Evolutionary conservation across 1,140 invertebrate species (phyloP), one percentile per base, ranked within the genome.

Genomic region (Eriocheir sinensis): DNA sequence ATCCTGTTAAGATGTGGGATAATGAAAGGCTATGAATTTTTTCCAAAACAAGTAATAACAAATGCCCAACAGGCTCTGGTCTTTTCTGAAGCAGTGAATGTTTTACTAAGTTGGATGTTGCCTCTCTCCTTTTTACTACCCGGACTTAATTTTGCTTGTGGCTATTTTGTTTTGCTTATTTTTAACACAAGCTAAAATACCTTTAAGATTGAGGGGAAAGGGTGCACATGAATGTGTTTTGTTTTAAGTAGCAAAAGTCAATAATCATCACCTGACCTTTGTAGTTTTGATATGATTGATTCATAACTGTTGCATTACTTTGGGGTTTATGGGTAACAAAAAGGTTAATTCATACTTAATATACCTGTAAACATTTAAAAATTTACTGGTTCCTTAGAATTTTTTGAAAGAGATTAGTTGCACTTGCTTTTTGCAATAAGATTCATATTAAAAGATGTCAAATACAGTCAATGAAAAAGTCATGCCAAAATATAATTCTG

Each of bases 121-220:
- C 41, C 89, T 91, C 72, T 93, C 48, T 93, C 89, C 72, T 93
- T 53, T 90, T 88, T 90, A 30, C 41, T 86, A 44, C 80, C 88
- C 96, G 96, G 96, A 97, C 96, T 97, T 96, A 95, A 96, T 96
- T 85, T 86, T 91, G 83, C 95, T 96, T 96, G 96, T 96, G 96
- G 96, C 95, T 95, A 94, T 95, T 96, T 95, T 79, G 96, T 96
- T 93, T 96, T 96, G 89, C 89, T 95, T 96, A 94, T 96, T 95
- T 95, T 95, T 92, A 93, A 80, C 79, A 92, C 53, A 95, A 91
- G 81, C 85, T 88, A 92, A 83, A 94, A 91, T 86, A 92, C 34
- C 81, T 90, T 53, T 94, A 86, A 53, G 85, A 38, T 89, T 86
- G 36, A 40, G 40, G 89, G 88, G 27, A 91, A 41, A 60, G 36